Conservation (phyloP, 1,140 invertebrate genomes). For the Pemphigus obesinymphae region DNA sequence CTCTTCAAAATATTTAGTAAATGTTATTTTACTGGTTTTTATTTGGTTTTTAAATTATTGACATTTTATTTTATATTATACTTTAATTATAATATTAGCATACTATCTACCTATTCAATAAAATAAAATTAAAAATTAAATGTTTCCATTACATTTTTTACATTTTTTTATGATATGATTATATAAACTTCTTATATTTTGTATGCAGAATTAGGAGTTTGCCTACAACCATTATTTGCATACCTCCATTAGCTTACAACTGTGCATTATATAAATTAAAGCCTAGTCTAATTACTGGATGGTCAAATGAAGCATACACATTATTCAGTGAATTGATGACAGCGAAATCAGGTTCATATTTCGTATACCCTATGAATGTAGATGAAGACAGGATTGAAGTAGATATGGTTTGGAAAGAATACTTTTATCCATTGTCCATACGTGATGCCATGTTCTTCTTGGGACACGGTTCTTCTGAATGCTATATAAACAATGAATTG, state of each 20-base stretch:
- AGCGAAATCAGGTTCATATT: background rate
- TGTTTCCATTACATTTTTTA: background rate
- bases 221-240: background rate
- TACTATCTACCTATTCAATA: background rate
- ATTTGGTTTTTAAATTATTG: too few relatives aligned
- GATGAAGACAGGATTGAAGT: background rate
- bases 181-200: background rate
- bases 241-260: background rate
- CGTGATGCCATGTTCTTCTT: constrained; percentile 50
- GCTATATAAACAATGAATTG: background rate
- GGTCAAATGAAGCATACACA: constrained; percentile 9
- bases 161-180: background rate
- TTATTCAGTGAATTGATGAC: background rate
- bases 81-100: background rate
- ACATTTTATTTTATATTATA: too few relatives aligned
- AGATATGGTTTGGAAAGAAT: constrained; percentile 1
- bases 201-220: background rate
- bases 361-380: background rate
- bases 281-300: background rate
- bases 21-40: too few relatives aligned
- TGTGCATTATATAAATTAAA: constrained; percentile 4
- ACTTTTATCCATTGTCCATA: constrained; percentile 48
- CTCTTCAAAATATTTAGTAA: too few relatives aligned
- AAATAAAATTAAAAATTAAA: background rate
- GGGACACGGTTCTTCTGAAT: constrained; percentile 44